Percentiles rank a stretch among this genome's conserved stretches.
phyloP scores from a whole-genome alignment of 2,888 invertebrate species.

The Diachrysia chrysitis region DNA sequence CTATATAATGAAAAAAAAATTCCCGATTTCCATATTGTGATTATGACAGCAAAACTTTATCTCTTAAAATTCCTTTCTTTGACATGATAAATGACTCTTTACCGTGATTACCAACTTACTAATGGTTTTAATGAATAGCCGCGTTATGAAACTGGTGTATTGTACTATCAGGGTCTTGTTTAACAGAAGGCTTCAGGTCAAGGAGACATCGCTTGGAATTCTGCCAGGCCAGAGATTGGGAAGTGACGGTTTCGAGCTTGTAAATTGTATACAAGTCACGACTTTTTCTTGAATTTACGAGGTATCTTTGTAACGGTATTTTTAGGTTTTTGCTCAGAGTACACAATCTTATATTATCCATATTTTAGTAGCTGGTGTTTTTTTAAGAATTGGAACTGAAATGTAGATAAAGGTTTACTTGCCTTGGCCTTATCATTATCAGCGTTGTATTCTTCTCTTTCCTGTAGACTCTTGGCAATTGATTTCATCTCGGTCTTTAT shows the following conservation, averaged over 20 bases:
- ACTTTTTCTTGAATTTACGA: background rate
- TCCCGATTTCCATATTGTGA: too few relatives aligned
- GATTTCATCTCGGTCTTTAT: too few relatives aligned
- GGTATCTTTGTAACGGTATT: background rate
- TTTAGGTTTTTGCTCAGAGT: background rate
- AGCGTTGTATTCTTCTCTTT: too few relatives aligned
- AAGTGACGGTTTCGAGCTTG: conserved; percentile 18
- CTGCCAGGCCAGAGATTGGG: conserved; percentile 61
- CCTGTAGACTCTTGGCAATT: too few relatives aligned
- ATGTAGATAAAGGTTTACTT: background rate
- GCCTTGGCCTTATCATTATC: background rate
- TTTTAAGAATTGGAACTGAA: background rate
- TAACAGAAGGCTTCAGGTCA: conserved; percentile 69
- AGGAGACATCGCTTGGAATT: conserved; percentile 70
- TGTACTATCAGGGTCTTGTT: conserved; percentile 56
- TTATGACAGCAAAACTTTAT: background rate
- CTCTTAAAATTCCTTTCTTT: conserved; percentile 7
- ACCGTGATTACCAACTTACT: conserved; percentile 33
- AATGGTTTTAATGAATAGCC: conserved; percentile 21
- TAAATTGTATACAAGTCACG: conserved; percentile 28
- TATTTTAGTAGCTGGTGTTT: background rate
- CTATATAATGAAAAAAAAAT: too few relatives aligned
- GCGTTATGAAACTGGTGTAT: conserved; percentile 56
- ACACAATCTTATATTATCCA: background rate
- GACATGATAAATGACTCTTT: conserved; percentile 35